Evolutionary conservation across 35 echinoderm and acorn worm genomes (phyloP).

Genomic region (Hemicentrotus pulcherrimus): DNA sequence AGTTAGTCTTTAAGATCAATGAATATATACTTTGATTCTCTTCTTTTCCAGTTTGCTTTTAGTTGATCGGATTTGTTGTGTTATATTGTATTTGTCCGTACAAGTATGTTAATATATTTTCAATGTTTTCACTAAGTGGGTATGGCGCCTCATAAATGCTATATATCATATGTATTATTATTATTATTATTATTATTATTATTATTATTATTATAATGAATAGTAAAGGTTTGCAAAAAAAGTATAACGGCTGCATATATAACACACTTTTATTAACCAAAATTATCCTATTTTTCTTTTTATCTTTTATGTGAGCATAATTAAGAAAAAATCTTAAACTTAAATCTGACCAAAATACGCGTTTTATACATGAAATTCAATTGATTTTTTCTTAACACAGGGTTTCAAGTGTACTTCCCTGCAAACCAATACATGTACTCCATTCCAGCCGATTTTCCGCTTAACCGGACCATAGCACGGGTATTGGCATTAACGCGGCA

Average conservation of each 20-base stretch:
- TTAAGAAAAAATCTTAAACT: no score
- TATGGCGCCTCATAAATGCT: background rate
- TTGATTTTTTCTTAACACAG: background rate
- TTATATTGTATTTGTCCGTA: background rate
- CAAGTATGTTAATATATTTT: background rate
- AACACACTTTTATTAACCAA: background rate
- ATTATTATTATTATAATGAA: background rate
- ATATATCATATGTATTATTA: no score
- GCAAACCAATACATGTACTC: background rate
- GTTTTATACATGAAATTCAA: background rate
- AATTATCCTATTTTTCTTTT: background rate
- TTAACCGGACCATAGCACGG: background rate
- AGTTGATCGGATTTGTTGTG: no score
- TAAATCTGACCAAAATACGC: no score
- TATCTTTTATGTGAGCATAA: no score
- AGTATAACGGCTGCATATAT: background rate
- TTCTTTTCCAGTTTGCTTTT: no score
- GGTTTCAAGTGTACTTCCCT: conserved; percentile 33
- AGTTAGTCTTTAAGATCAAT: no score
- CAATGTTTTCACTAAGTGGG: background rate
- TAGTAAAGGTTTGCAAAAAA: background rate
- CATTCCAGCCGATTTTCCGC: background rate
- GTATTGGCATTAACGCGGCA: background rate
- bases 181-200: no score
- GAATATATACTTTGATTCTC: no score